Percentiles rank a stretch among this genome's conserved stretches.
These are phyloP conservation scores for Phrynocephalus versicolor DNA, from an alignment of 2,113 vertebrate species.

Conservation along the genomic window DNA sequence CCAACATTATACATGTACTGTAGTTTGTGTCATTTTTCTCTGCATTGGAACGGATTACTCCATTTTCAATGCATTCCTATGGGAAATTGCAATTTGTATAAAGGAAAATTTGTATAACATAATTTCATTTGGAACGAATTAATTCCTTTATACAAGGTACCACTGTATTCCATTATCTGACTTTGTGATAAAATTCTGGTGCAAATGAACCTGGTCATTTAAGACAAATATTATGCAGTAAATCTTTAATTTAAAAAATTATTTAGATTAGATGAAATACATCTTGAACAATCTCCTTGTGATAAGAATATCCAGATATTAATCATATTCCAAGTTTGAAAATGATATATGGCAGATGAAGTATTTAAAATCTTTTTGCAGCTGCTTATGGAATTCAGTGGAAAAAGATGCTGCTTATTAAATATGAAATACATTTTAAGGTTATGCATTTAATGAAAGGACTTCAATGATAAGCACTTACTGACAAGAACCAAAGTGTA, in stretches of 20 bases:
- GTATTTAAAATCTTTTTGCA: constrained; percentile 54
- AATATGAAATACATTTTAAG: constrained; percentile 56
- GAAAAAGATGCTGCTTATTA: constrained; percentile 42
- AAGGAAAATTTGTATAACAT: no score
- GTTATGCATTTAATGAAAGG: constrained; percentile 49
- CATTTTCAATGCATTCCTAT: no score
- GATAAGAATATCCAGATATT: constrained; percentile 62
- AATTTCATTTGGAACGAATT: no score
- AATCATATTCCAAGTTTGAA: constrained; percentile 37
- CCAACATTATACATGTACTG: no score
- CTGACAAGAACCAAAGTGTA: constrained; percentile 1
- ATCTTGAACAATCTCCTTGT: constrained; percentile 62
- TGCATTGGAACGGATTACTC: no score
- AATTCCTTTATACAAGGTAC: no score
- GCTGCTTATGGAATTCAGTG: constrained; percentile 56
- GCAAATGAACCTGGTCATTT: constrained; percentile 7
- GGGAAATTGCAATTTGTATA: no score
- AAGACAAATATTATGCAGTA: constrained; percentile 65
- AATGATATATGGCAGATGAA: constrained; percentile 64
- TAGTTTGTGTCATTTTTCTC: no score
- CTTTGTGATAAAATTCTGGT: constrained; percentile 30
- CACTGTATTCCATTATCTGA: neutral
- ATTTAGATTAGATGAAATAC: constrained; percentile 71
- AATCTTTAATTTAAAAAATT: constrained; percentile 69
- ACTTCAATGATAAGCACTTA: constrained; percentile 55